Conservation (phyloP, 1,140 invertebrate species). For the Lasioglossum baleicum region DNA sequence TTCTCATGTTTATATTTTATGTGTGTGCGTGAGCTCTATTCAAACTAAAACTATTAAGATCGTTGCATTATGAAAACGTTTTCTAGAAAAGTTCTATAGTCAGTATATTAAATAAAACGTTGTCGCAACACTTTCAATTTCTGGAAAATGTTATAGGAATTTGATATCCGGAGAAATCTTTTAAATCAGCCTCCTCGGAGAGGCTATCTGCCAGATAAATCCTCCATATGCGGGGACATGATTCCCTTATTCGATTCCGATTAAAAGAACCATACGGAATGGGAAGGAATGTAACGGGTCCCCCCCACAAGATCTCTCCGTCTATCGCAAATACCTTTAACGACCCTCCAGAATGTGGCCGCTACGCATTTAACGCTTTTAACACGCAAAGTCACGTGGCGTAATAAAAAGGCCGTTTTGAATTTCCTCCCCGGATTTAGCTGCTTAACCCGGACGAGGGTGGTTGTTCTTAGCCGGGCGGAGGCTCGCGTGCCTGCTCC, state of each 20-base stretch:
- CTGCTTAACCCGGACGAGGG: constrained; percentile 13
- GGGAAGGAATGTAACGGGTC: background rate
- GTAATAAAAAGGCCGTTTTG: constrained; percentile 44
- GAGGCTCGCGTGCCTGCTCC: constrained; percentile 21
- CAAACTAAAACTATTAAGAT: too few species aligned
- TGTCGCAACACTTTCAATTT: too few species aligned
- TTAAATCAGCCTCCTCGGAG: background rate
- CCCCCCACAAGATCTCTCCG: too few species aligned
- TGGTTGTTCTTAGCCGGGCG: constrained; percentile 26
- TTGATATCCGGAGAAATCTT: background rate
- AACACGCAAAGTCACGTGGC: constrained; percentile 18
- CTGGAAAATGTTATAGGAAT: too few species aligned
- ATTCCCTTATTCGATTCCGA: background rate
- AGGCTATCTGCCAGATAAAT: background rate
- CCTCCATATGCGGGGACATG: background rate
- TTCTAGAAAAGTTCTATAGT: too few species aligned
- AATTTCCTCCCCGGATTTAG: constrained; percentile 42
- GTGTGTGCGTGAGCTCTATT: too few species aligned
- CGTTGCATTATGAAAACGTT: too few species aligned
- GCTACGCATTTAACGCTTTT: constrained; percentile 8
- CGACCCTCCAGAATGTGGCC: background rate
- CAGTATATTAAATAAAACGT: too few species aligned
- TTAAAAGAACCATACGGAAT: background rate
- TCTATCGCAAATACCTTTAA: background rate
- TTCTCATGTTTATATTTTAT: too few species aligned